Base-by-base conservation (phyloP, 2,113 vertebrate species). In the Vulpes lagopus region DNA sequence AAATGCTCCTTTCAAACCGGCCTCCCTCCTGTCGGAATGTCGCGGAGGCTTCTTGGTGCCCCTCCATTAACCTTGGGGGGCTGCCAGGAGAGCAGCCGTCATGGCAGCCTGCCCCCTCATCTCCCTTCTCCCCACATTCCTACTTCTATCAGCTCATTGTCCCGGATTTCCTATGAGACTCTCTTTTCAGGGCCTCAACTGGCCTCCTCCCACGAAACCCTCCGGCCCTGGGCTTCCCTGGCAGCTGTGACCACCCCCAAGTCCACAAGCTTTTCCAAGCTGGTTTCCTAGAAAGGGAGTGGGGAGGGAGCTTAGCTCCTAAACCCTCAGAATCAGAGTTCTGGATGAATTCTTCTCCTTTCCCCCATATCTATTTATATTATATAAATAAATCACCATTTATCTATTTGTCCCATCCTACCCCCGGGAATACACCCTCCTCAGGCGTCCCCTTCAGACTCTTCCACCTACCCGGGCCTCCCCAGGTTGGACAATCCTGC, bases 21-120 rank as follows among this genome's bases (percentile, higher is more conserved):
- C 84, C 84, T 85, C 74, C 81, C 65, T 89, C 53, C 25, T 86
- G 93, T 38, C 82, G 87, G 97, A 96, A 98, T 96, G 95, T 88
- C 1, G 55, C 64, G 62, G 89, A 95, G 80, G 64, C 92, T 86
- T 92, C 95, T 82, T 60, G 17, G 78, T 98, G 98, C 93, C 97
- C 97, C 95, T 92, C 15, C 3, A 82, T 97, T 98, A 97, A 98
- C 98, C 98, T 97, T 98, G 98, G 98, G 96, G 64, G 14, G 60
- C n/a, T 97, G 96, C 98, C 98, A 97, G 88, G 81, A 96, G 62
- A 96, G 92, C 94, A 81, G 97, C 55, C 79, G 25, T 89, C 49
- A 17, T 11, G 27, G 87, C 82, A 94, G 95, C 79, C 94, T 86
- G 90, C 60, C 64, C 91, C 83, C 71, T 78, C 1, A 9, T 10